Evolutionary conservation across 2,797 vertebrate genomes (phyloP).

Genomic region (Microctenopoma steveboyesi): DNA sequence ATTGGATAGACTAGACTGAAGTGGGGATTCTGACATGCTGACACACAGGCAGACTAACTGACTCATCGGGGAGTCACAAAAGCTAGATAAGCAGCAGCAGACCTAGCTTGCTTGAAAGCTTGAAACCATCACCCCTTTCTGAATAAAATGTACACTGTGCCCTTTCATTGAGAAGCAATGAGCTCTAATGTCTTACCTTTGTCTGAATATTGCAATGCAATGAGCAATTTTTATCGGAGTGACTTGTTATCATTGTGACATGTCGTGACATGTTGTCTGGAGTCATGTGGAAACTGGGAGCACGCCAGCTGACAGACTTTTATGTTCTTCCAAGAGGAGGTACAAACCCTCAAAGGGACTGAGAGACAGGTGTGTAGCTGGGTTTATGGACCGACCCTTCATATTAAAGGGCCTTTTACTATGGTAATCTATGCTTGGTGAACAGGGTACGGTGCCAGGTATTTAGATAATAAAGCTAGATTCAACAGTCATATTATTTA

Average conservation of each 20-base stretch:
- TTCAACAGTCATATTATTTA: conserved; percentile 59
- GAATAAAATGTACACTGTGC: conserved; percentile 76
- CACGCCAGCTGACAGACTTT: conserved; percentile 71
- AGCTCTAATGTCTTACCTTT: conserved; percentile 84
- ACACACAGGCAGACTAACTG: conserved; percentile 20
- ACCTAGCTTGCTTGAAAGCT: conserved; percentile 50
- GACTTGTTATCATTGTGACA: conserved; percentile 81
- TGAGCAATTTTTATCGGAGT: conserved; percentile 81
- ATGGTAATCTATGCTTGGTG: conserved; percentile 77
- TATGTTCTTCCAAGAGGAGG: conserved; percentile 72
- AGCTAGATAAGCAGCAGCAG: conserved; percentile 42
- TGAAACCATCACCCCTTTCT: conserved; percentile 60
- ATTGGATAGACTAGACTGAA: conserved; percentile 16
- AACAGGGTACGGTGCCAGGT: conserved; percentile 77
- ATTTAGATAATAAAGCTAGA: conserved; percentile 67
- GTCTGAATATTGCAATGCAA: conserved; percentile 85
- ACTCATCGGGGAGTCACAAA: conserved; percentile 40
- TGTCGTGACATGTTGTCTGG: conserved; percentile 79
- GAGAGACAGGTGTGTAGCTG: conserved; percentile 44
- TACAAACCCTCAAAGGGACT: conserved; percentile 36
- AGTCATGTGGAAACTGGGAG: conserved; percentile 73
- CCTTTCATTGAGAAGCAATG: conserved; percentile 81
- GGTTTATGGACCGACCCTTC: conserved; percentile 77
- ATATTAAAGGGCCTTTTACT: conserved; percentile 83
- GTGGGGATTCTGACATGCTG: conserved; percentile 29